Base-by-base conservation (phyloP, 2,797 vertebrate genomes). In the Echiichthys vipera region DNA sequence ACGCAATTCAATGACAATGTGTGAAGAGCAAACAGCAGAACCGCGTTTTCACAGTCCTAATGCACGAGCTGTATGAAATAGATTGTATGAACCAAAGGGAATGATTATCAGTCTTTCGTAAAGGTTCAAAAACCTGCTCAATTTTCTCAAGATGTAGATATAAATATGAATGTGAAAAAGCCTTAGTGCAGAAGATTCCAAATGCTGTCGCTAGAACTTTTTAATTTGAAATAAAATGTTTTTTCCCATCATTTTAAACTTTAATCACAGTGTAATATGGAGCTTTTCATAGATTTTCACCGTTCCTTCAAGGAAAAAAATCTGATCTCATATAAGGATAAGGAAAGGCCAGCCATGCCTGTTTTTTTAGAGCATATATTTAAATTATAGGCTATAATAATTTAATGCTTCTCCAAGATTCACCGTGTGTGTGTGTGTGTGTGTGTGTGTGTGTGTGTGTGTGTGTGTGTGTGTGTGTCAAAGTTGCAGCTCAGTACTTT, bases 281-380 rank as follows among this genome's bases (percentile, higher is more conserved):
- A 55, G 55, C 42, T 74, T 65, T 57, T 46, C 56, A 66, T 54
- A 57, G 7, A 66, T 46, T 55, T 42, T 40, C 40, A 17, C 51
- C 20, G 30, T 50, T 32, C 56, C 5, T 65, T 56, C 0, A 71
- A 59, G 50, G 25, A 36, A 53, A 47, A 55, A 47, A 55, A 45
- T 5, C 14, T 71, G 50, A 61, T 53, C 43, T 74, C 15, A 13
- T 51, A 32, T 58, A 14, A 66, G 30, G 25, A 32, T 58, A 14
- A 66, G 30, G 25, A 68, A 77, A 63, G 75, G 74, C 80, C 51
- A 53, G 30, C 29, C 20, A 36, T 2, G 25, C 30, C 64, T 30
- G 18, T 53, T 81, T 47, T 73, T 57, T 74, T 68, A 42, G 51
- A 70, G 61, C 77, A 71, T 66, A 71, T 66, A 64, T 83, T 69